phyloP scores from a whole-genome alignment of 2,797 vertebrate species.

The Chelon auratus region DNA sequence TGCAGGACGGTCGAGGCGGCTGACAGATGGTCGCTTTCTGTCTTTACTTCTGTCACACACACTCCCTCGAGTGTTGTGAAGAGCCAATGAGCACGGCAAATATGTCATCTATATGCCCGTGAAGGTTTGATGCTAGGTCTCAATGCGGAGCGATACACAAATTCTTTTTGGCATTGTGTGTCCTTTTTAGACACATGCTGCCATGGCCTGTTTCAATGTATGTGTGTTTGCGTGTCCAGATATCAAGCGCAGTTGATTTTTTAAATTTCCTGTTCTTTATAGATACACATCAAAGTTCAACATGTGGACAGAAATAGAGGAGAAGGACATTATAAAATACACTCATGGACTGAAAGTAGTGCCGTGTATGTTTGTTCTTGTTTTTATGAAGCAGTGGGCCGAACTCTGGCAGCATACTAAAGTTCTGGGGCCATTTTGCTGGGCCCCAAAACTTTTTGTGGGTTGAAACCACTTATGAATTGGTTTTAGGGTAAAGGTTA shows the following conservation, averaged over 20 bases:
- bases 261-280: slow-evolving; percentile 43
- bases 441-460: too few relatives aligned
- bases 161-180: background rate
- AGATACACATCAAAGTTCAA: background rate
- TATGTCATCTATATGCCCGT: slow-evolving; percentile 19
- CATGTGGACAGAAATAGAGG: slow-evolving; percentile 6
- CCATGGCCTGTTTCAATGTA: background rate
- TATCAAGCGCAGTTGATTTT: background rate
- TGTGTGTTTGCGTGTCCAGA: background rate
- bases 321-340: slow-evolving; percentile 9
- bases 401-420: too few relatives aligned
- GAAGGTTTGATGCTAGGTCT: slow-evolving; percentile 3
- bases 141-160: background rate
- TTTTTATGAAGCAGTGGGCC: background rate
- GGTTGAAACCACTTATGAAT: too few relatives aligned
- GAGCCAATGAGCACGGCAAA: slow-evolving; percentile 5
- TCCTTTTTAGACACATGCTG: slow-evolving; percentile 5
- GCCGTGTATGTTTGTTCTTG: background rate
- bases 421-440: too few relatives aligned
- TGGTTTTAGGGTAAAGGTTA: too few relatives aligned
- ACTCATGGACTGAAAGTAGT: slow-evolving; percentile 7
- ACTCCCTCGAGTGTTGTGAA: slow-evolving; percentile 12
- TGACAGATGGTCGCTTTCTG: slow-evolving; percentile 14
- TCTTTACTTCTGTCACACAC: slow-evolving; percentile 12
- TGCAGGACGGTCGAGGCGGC: slow-evolving; percentile 5